Evolutionary conservation across 2,797 vertebrate genomes (phyloP).

Genomic region (Sparus aurata): DNA sequence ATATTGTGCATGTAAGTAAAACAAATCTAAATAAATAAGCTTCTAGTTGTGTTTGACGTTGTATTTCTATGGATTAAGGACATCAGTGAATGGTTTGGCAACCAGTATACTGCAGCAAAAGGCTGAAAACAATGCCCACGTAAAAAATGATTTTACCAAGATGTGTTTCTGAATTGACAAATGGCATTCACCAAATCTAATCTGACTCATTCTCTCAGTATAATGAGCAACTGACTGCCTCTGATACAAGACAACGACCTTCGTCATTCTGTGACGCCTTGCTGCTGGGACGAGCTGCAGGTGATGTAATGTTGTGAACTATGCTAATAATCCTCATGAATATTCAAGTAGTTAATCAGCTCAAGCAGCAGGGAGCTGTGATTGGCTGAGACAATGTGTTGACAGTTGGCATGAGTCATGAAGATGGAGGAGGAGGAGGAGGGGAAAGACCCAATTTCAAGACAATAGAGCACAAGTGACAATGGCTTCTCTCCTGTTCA

Average conservation of each 20-base stretch:
- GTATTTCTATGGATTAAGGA: no score
- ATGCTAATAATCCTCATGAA: constrained; percentile 67
- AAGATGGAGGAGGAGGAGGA: constrained; percentile 24
- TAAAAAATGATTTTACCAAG: not conserved
- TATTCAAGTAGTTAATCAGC: constrained; percentile 67
- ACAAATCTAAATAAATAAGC: not conserved
- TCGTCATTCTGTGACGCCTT: constrained; percentile 15
- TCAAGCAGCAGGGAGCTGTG: constrained; percentile 35
- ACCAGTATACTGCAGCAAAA: no score
- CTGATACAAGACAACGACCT: not conserved
- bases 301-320: constrained; percentile 65
- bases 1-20: not conserved
- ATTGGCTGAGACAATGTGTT: constrained; percentile 62
- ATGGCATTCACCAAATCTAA: not conserved
- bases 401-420: constrained; percentile 63
- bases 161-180: not conserved
- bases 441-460: constrained; percentile 30
- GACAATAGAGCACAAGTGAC: constrained; percentile 34
- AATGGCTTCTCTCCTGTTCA: constrained; percentile 13
- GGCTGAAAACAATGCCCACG: no score
- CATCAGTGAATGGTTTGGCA: no score
- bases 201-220: not conserved
- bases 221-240: constrained; percentile 8
- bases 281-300: constrained; percentile 39
- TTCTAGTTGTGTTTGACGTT: no score